A percentile compares a stretch with the other conserved stretches of the same genome.
phyloP scores from a whole-genome alignment of 2,113 vertebrate species.

The Hemiscyllium ocellatum region DNA sequence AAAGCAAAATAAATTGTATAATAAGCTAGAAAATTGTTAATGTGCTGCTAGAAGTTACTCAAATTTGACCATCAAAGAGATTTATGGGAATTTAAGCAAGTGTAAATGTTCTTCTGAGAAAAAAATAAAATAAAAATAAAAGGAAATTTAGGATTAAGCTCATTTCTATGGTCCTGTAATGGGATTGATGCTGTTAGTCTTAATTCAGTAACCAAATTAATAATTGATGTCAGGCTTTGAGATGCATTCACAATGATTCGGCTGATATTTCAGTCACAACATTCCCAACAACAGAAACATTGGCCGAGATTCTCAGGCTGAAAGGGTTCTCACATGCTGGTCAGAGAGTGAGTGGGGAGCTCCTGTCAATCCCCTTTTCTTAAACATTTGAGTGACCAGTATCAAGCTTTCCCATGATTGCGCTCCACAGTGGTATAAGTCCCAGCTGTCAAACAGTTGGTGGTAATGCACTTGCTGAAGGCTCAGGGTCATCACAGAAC shows the following conservation, averaged over 20 bases:
- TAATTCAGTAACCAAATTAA: not conserved
- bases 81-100: not conserved
- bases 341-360: no score
- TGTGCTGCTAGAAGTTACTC: not conserved
- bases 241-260: not conserved
- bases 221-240: not conserved
- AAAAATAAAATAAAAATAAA: not conserved
- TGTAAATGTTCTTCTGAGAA: not conserved
- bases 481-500: not conserved
- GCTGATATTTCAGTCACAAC: not conserved
- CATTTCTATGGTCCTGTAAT: not conserved
- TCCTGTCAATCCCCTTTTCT: not conserved
- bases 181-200: not conserved
- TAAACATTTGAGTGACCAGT: not conserved
- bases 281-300: not conserved
- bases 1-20: not conserved
- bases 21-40: not conserved
- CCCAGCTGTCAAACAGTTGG: not conserved
- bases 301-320: not conserved
- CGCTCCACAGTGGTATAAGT: not conserved
- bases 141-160: not conserved
- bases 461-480: not conserved
- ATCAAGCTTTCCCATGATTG: not conserved
- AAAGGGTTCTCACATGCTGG: not conserved
- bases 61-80: constrained; percentile 23